A percentile compares a stretch with the other conserved stretches of the same genome.
phyloP scores from a whole-genome alignment of 1,140 invertebrate species.

The Polypedilum vanderplanki region DNA sequence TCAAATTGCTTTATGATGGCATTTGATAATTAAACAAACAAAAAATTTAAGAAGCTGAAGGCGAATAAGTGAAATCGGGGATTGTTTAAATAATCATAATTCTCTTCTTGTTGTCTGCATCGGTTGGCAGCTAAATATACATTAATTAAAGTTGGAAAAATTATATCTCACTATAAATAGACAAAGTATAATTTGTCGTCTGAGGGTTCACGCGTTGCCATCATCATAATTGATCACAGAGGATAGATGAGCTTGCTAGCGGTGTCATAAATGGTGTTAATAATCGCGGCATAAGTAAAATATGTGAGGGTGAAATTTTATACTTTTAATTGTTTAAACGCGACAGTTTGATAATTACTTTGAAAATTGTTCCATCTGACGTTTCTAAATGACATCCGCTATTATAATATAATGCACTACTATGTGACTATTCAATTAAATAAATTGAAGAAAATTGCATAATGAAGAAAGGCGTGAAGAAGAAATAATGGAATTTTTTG shows the following conservation, averaged over 20 bases:
- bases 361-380: background rate
- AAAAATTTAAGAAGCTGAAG: background rate
- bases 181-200: background rate
- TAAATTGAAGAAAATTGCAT: background rate
- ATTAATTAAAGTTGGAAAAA: conserved; percentile 1
- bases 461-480: conserved; percentile 8
- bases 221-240: background rate
- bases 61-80: conserved; percentile 4
- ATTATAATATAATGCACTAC: too few species aligned
- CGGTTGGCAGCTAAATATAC: background rate
- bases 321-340: conserved; percentile 6
- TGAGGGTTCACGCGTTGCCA: background rate
- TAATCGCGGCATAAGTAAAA: background rate
- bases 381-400: background rate
- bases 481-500: too few species aligned
- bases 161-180: background rate
- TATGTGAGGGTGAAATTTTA: background rate
- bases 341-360: conserved; percentile 4
- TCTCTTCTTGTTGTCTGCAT: background rate
- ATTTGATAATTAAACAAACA: conserved; percentile 20
- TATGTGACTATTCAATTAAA: background rate
- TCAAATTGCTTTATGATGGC: conserved; percentile 15
- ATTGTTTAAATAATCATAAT: background rate
- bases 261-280: conserved; percentile 8
- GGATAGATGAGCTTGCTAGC: background rate